Conservation (phyloP, 2,888 invertebrate species). For the Monochamus alternatus region DNA sequence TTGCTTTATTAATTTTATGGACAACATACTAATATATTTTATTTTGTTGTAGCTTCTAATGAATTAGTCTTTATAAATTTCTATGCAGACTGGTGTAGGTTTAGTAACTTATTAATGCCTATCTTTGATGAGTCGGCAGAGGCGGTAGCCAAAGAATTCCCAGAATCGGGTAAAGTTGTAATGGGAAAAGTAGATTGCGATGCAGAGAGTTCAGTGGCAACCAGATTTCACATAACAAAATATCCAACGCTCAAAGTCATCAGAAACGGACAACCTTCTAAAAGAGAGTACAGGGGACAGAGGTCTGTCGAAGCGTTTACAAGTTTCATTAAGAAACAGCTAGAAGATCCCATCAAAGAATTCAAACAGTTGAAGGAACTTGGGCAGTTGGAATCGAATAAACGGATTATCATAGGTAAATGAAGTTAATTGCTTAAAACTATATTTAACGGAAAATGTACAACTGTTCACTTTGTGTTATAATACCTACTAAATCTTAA, state of each 20-base stretch:
- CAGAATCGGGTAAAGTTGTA: slow-evolving; percentile 88
- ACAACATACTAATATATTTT: slow-evolving; percentile 21
- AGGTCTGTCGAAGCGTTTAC: slow-evolving; percentile 93
- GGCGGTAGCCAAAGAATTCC: slow-evolving; percentile 85
- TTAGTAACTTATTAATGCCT: slow-evolving; percentile 97
- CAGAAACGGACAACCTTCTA: slow-evolving; percentile 90
- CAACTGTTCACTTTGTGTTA: too few species aligned
- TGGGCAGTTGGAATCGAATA: slow-evolving; percentile 83
- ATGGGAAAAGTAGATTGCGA: slow-evolving; percentile 99
- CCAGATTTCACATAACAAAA: slow-evolving; percentile 96
- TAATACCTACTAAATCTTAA: too few species aligned
- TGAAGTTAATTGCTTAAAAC: not conserved
- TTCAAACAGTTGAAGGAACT: slow-evolving; percentile 83
- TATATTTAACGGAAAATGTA: too few species aligned
- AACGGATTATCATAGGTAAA: slow-evolving; percentile 87
- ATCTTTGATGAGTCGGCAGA: slow-evolving; percentile 97
- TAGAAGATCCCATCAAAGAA: slow-evolving; percentile 89
- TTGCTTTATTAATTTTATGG: slow-evolving; percentile 11
- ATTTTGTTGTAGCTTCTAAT: slow-evolving; percentile 85
- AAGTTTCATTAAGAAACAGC: slow-evolving; percentile 90
- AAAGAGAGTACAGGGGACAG: slow-evolving; percentile 91
- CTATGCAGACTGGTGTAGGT: slow-evolving; percentile 99
- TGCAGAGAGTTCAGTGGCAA: slow-evolving; percentile 88
- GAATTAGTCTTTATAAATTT: slow-evolving; percentile 99
- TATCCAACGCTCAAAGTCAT: slow-evolving; percentile 98